A percentile compares a stretch with the other conserved stretches of the same genome.
phyloP scores from a whole-genome alignment of 2,888 invertebrate genomes.

The Hydraecia micacea region DNA sequence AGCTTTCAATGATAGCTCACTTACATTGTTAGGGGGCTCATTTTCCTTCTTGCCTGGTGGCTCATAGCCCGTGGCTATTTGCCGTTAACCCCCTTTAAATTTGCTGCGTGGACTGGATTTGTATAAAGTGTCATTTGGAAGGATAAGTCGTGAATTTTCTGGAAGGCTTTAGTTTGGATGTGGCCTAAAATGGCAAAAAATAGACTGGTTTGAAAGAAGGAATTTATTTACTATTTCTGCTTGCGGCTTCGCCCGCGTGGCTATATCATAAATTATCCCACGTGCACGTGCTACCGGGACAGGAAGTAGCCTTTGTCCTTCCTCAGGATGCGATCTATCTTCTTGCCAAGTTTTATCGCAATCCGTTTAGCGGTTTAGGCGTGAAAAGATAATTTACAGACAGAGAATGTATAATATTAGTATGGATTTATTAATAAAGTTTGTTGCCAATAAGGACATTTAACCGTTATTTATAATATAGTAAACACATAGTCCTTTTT shows the following conservation, averaged over 20 bases:
- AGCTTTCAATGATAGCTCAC: slow-evolving; percentile 32
- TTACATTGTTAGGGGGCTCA: slow-evolving; percentile 51
- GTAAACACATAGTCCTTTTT: no score
- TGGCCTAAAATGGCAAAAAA: background rate
- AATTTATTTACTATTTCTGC: background rate
- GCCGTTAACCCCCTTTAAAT: slow-evolving; percentile 8
- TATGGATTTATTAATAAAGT: no score
- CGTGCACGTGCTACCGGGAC: background rate
- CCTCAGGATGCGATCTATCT: background rate
- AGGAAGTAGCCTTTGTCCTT: background rate
- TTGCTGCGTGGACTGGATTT: background rate
- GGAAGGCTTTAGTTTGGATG: background rate
- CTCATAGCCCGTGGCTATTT: slow-evolving; percentile 26
- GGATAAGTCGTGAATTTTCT: background rate
- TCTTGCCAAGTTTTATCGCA: background rate
- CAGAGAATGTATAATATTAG: background rate
- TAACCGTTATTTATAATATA: no score
- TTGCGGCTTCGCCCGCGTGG: background rate
- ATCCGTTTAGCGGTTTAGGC: background rate
- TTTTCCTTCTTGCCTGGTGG: slow-evolving; percentile 40
- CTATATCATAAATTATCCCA: background rate
- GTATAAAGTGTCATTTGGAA: slow-evolving; percentile 11
- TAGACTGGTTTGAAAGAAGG: background rate
- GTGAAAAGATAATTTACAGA: background rate
- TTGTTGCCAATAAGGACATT: no score